Base-by-base conservation (phyloP, 2,888 invertebrate genomes). In the Minunthozetes semirufus region DNA sequence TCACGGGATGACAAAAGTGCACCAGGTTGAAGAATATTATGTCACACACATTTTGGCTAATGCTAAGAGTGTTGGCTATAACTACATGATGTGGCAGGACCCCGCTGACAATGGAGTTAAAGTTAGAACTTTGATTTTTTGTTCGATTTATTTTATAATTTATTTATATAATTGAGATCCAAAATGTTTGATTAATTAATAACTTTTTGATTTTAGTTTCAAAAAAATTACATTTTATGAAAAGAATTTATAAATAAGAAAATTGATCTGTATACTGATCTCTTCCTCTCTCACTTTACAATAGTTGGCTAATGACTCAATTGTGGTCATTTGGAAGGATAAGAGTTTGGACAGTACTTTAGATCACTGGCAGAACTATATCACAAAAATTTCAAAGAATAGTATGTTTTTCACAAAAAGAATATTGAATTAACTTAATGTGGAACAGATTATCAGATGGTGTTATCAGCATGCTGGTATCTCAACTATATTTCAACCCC, bases 381-480 rank as follows among this genome's bases (percentile, higher is more conserved):
- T 70, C 4, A 17, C 46, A 11, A 66, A 70, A 17, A 50, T 70
- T 9, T 70, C 74, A 50, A 74, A 74, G 27, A 33, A 22, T 50
- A 56, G 72, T 72, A 53, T 15, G 17, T 29, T 6, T 4, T 15
- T 66, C 33, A 25, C 11, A 8, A 15, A n/a, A 19, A n/a, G 4
- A 38, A 38, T 38, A 4, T 5, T 19, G n/a, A 38, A n/a, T 38
- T 33, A 8, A 66, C n/a, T 66, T 5, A 38, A n/a, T 27, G 33
- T 33, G 4, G 27, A 4, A 38, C 4, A 73, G 90, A 90, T 0
- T 87, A 89, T 81, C 84, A 86, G 48, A 86, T 88, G 0, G 82
- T 96, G 46, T 85, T 91, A 71, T 94, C 94, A 0, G 85, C 91
- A 0, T 90, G 91, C 74, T 96, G 94, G 94, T 94, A 95, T 82